Conservation (phyloP, 2,888 invertebrate species). For the Lithodes maja region DNA sequence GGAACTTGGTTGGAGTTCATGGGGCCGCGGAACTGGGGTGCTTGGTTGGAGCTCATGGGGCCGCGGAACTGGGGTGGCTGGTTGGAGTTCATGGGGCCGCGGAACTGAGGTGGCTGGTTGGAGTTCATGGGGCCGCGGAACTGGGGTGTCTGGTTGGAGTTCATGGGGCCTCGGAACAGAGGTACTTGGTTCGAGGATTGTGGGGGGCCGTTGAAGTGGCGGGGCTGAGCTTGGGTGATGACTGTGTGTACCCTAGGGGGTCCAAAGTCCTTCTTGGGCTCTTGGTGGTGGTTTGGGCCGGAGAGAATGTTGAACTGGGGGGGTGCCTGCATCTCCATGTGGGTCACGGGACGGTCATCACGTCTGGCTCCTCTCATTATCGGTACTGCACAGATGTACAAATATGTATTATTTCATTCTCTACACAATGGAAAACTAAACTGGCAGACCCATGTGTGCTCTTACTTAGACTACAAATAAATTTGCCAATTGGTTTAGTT, state of each 20-base stretch:
- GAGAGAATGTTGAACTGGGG: neutral
- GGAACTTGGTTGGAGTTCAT: neutral
- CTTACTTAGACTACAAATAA: too few species aligned
- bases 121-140: slow-evolving; percentile 26
- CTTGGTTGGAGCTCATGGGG: neutral
- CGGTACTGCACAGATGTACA: neutral
- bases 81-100: neutral
- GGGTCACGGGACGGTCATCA: slow-evolving; percentile 54
- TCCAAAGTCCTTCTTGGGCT: slow-evolving; percentile 52
- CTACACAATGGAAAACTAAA: too few species aligned
- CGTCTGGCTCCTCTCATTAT: slow-evolving; percentile 6
- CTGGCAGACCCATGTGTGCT: too few species aligned
- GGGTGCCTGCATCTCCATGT: slow-evolving; percentile 66
- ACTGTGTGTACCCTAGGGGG: slow-evolving; percentile 64
- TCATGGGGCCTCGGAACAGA: slow-evolving; percentile 19
- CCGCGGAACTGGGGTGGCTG: neutral
- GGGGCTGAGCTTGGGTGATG: slow-evolving; percentile 30
- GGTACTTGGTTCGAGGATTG: slow-evolving; percentile 2
- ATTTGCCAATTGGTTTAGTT: too few species aligned
- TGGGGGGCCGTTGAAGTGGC: neutral
- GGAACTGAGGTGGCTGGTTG: slow-evolving; percentile 2
- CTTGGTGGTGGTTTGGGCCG: neutral
- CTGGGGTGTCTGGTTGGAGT: neutral
- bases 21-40: neutral
- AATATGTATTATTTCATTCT: too few species aligned